These are phyloP conservation scores for Micrastur ruficollis DNA, from an alignment of 2,797 vertebrate genomes.

Conservation along the genomic window DNA sequence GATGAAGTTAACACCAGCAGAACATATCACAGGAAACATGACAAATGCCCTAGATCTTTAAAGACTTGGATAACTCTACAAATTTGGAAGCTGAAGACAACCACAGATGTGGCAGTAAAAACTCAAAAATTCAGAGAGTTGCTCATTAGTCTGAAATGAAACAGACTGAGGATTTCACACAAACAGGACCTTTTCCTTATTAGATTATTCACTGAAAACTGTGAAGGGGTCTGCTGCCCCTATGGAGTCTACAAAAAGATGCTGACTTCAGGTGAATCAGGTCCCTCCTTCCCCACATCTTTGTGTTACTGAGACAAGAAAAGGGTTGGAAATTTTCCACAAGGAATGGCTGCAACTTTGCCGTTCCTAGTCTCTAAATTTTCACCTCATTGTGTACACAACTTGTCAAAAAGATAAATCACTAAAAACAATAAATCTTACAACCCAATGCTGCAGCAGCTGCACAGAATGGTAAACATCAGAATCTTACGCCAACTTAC, in stretches of 20 bases:
- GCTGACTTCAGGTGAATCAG: not conserved
- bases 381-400: not conserved
- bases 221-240: not conserved
- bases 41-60: not conserved
- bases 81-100: not conserved
- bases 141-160: not conserved
- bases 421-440: not conserved
- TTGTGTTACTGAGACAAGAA: not conserved
- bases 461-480: not conserved
- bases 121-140: not conserved
- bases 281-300: not conserved
- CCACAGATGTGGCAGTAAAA: not conserved
- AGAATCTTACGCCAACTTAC: not conserved
- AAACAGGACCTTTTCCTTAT: not conserved
- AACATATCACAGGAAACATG: not conserved
- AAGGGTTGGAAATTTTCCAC: not conserved
- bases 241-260: not conserved
- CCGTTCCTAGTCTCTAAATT: not conserved
- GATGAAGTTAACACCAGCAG: not conserved
- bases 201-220: not conserved
- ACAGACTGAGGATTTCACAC: not conserved
- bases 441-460: not conserved
- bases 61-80: not conserved
- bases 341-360: not conserved
- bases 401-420: not conserved